Conservation (phyloP, 2,888 invertebrate species). For the Diaphora mendica region DNA sequence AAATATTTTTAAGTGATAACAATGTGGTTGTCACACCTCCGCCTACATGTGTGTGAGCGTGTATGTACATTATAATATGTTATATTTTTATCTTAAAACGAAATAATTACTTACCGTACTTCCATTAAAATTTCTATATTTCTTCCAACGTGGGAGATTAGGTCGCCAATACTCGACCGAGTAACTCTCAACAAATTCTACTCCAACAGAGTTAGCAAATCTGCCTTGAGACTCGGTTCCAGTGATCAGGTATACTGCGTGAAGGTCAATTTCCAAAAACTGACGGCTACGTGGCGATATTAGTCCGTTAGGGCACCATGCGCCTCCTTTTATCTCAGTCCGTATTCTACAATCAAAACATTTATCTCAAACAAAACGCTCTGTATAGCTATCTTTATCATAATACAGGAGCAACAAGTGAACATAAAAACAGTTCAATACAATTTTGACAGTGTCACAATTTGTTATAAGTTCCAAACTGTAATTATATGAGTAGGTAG, state of each 20-base stretch:
- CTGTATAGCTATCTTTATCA: constrained; percentile 24
- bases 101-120: constrained; percentile 87
- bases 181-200: constrained; percentile 95
- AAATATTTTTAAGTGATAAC: too few relatives aligned
- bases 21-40: too few relatives aligned
- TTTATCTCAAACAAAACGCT: constrained; percentile 30
- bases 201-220: constrained; percentile 96
- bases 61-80: neutral
- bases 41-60: too few relatives aligned
- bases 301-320: constrained; percentile 96
- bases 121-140: constrained; percentile 92
- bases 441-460: constrained; percentile 44
- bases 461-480: constrained; percentile 44
- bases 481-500: constrained; percentile 52
- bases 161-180: constrained; percentile 93
- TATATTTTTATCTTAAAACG: too few relatives aligned
- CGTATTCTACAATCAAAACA: constrained; percentile 88
- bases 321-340: constrained; percentile 94
- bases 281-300: constrained; percentile 92
- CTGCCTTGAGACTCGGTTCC: constrained; percentile 96
- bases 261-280: constrained; percentile 93
- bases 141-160: constrained; percentile 89
- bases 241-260: constrained; percentile 91
- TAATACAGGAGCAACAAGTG: constrained; percentile 42
- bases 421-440: constrained; percentile 36